A percentile compares a stretch with the other conserved stretches of the same genome.
Evolutionary conservation across 2,797 vertebrate species (phyloP).

Genomic region (Acanthopagrus latus): DNA sequence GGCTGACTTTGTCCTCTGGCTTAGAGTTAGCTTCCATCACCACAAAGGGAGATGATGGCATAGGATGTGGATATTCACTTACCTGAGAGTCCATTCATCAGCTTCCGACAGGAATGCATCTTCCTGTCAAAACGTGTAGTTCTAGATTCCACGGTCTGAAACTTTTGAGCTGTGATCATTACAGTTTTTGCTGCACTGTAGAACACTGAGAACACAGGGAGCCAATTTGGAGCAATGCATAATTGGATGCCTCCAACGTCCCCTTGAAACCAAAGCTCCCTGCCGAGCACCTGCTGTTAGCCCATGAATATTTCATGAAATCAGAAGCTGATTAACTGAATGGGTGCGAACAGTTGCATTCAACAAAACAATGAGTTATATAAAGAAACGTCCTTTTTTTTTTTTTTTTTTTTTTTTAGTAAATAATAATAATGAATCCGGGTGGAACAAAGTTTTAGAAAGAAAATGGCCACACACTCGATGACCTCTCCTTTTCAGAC

Average conservation of each 20-base stretch:
- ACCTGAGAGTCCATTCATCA: constrained; percentile 39
- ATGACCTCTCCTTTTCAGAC: not conserved
- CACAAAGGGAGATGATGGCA: constrained; percentile 39
- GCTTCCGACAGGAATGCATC: constrained; percentile 45
- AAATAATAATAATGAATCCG: constrained; percentile 13
- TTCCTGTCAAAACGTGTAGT: constrained; percentile 27
- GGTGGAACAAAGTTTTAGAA: not conserved
- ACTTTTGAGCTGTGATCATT: constrained; percentile 44
- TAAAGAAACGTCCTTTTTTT: constrained; percentile 22
- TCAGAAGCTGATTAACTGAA: constrained; percentile 80
- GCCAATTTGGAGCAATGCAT: constrained; percentile 66
- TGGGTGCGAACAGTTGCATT: constrained; percentile 64
- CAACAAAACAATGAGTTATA: constrained; percentile 56
- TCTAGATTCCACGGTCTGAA: constrained; percentile 36
- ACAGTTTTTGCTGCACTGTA: constrained; percentile 19
- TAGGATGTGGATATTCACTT: constrained; percentile 18
- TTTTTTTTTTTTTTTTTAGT: constrained; percentile 22
- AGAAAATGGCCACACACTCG: not conserved
- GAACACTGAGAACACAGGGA: constrained; percentile 55
- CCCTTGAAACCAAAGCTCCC: constrained; percentile 62
- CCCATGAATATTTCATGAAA: constrained; percentile 84
- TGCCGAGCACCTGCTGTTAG: constrained; percentile 70
- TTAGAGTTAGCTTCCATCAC: constrained; percentile 17
- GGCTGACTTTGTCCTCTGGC: constrained; percentile 27
- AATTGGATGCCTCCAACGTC: constrained; percentile 61